phyloP scores from a whole-genome alignment of 2,113 vertebrate species.

The Phalacrocorax carbo region DNA sequence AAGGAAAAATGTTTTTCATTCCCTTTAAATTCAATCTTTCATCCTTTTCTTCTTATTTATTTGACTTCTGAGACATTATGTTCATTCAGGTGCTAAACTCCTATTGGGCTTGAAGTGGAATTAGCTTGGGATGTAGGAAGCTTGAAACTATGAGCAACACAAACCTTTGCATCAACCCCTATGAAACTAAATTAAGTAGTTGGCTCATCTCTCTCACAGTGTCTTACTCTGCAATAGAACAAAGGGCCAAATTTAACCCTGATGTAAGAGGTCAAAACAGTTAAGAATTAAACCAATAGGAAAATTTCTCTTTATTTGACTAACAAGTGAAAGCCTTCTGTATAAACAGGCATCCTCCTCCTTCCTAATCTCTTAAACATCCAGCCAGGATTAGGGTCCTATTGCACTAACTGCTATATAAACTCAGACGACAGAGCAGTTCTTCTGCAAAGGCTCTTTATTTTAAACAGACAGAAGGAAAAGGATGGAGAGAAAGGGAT shows the following conservation, averaged over 20 bases:
- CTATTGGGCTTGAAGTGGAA: conserved; percentile 35
- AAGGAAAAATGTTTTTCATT: conserved; percentile 64
- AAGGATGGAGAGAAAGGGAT: not conserved
- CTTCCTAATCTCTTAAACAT: conserved; percentile 63
- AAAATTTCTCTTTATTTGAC: conserved; percentile 63
- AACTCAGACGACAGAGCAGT: conserved; percentile 27
- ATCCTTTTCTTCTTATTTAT: conserved; percentile 50
- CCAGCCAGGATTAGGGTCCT: conserved; percentile 59
- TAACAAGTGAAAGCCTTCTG: conserved; percentile 61
- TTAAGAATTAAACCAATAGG: conserved; percentile 59
- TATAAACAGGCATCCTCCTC: conserved; percentile 61
- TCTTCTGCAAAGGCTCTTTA: conserved; percentile 36
- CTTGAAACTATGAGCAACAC: not conserved
- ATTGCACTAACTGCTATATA: conserved; percentile 51
- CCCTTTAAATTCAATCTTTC: conserved; percentile 46
- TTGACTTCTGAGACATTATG: conserved; percentile 33
- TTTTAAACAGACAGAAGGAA: not conserved
- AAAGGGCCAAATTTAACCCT: conserved; percentile 62
- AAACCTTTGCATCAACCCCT: conserved; percentile 16
- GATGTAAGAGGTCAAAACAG: conserved; percentile 60
- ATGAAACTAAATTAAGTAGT: conserved; percentile 58
- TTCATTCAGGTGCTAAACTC: conserved; percentile 57
- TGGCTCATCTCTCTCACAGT: conserved; percentile 50
- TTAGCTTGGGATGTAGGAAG: conserved; percentile 29
- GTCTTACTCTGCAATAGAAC: conserved; percentile 42